Evolutionary conservation across 2,797 vertebrate species (phyloP), one percentile per base, ranked within the genome.

Genomic region (Clarias laeviceps): DNA sequence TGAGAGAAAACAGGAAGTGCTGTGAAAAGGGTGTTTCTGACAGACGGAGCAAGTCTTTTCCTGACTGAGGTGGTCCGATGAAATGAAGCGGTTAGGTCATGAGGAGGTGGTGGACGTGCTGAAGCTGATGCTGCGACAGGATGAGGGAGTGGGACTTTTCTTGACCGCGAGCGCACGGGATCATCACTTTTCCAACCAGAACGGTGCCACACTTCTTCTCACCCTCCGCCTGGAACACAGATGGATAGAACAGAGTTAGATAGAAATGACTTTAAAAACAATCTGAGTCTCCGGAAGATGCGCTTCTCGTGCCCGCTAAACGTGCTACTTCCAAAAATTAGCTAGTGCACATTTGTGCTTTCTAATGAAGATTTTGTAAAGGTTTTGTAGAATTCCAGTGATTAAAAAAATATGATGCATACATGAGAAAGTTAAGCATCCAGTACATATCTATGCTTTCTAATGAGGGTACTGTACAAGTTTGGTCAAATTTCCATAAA

Each of bases 61-160:
- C 9, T 87, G n/a, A 18, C 29, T 32, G 65, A 61, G 70, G 29
- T 6, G 8, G 72, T 34, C 62, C 34, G 61, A 72, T 7, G 22
- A 45, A 40, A 80, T 24, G 22, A 6, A 66, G 73, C 0, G 14
- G 64, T 91, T 85, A 95, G 72, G 89, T 88, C 93, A 94, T 94
- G 87, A 98, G 96, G 72, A 96, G 96, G 18, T 86, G 40, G 64
- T 97, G 97, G 22, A 98, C 96, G 32, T 91, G 89, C 83, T 95
- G 92, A 81, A 97, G 94, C 92, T 98, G 96, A 82, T 94, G 94
- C 76, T 96, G 96, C 0, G 95, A 96, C 15, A 99, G 94, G 88
- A 98, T 92, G 0, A 99, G 94, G 11, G 93, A 93, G 90, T 98
- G 97, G 0, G 95, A 92, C 80, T 96, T 96, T 84, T 97, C 96